Evolutionary conservation across 2,797 vertebrate genomes (phyloP).

Genomic region (Gadopsis marmoratus): DNA sequence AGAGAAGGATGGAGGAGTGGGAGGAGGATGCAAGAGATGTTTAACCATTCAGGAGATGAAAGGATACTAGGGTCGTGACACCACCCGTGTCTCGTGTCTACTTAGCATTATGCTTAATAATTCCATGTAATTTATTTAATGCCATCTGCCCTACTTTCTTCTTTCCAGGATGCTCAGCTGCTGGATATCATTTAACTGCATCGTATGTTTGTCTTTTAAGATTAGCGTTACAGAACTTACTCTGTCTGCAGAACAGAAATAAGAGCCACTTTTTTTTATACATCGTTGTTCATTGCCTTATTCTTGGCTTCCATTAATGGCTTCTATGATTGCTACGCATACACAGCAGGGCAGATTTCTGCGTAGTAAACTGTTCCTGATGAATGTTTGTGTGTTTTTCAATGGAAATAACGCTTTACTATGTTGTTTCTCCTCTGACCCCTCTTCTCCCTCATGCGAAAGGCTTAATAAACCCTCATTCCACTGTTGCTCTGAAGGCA

Average conservation of each 20-base stretch:
- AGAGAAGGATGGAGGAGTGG: slow-evolving; percentile 18
- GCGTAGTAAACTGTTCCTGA: background rate
- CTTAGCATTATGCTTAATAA: slow-evolving; percentile 63
- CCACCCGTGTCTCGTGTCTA: slow-evolving; percentile 36
- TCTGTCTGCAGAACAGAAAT: slow-evolving; percentile 25
- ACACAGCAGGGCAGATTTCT: slow-evolving; percentile 1
- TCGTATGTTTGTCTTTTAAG: slow-evolving; percentile 22
- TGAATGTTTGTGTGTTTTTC: slow-evolving; percentile 2
- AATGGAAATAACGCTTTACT: background rate
- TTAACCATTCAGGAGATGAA: slow-evolving; percentile 71
- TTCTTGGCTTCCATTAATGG: background rate
- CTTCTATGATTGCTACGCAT: background rate
- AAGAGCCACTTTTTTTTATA: slow-evolving; percentile 4
- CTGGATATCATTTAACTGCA: slow-evolving; percentile 25
- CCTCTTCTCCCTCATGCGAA: slow-evolving; percentile 9
- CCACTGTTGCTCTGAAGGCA: slow-evolving; percentile 34
- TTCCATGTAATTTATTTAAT: slow-evolving; percentile 62
- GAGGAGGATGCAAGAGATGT: slow-evolving; percentile 40
- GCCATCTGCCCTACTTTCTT: slow-evolving; percentile 50
- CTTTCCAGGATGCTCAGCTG: slow-evolving; percentile 10
- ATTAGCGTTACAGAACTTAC: slow-evolving; percentile 3
- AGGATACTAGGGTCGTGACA: slow-evolving; percentile 60
- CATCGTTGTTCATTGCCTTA: background rate
- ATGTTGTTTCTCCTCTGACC: slow-evolving; percentile 33
- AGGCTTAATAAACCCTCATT: slow-evolving; percentile 57